These are phyloP conservation scores for Camelus dromedarius DNA, from an alignment of 2,113 vertebrate species.

Conservation along the genomic window DNA sequence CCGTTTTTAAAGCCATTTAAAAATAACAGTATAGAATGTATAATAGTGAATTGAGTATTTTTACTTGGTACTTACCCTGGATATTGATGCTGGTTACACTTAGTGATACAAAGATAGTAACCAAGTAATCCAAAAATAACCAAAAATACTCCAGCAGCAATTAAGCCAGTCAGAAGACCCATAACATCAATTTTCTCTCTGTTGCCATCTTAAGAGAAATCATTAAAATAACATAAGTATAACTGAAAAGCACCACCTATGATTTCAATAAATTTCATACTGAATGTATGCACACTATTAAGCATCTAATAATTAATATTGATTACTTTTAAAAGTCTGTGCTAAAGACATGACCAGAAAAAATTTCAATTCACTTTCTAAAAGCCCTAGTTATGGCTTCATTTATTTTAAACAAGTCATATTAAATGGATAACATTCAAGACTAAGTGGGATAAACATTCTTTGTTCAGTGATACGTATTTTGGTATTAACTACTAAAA, in stretches of 20 bases:
- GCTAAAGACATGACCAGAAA: background rate
- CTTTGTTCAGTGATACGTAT: background rate
- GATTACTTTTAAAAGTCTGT: slow-evolving; percentile 21
- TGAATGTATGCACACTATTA: slow-evolving; percentile 23
- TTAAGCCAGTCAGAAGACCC: slow-evolving; percentile 93
- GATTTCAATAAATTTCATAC: slow-evolving; percentile 40
- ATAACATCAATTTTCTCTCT: slow-evolving; percentile 91
- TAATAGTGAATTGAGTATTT: background rate
- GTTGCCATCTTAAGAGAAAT: slow-evolving; percentile 81
- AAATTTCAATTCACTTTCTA: slow-evolving; percentile 24
- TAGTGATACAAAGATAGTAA: slow-evolving; percentile 92
- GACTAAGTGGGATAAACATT: background rate
- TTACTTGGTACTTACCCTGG: slow-evolving; percentile 82
- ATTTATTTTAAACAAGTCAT: slow-evolving; percentile 37
- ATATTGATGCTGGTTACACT: slow-evolving; percentile 83
- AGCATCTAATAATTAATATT: background rate
- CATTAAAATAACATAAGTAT: slow-evolving; percentile 49
- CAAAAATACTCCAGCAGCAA: slow-evolving; percentile 90
- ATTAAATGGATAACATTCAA: slow-evolving; percentile 20
- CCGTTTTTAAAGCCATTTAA: background rate
- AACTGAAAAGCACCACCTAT: background rate
- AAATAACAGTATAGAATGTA: slow-evolving; percentile 26
- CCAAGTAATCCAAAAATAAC: slow-evolving; percentile 88
- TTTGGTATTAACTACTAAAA: slow-evolving; percentile 22
- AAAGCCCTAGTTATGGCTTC: background rate